phyloP scores from a whole-genome alignment of 2,113 vertebrate species.

The Meleagris gallopavo region DNA sequence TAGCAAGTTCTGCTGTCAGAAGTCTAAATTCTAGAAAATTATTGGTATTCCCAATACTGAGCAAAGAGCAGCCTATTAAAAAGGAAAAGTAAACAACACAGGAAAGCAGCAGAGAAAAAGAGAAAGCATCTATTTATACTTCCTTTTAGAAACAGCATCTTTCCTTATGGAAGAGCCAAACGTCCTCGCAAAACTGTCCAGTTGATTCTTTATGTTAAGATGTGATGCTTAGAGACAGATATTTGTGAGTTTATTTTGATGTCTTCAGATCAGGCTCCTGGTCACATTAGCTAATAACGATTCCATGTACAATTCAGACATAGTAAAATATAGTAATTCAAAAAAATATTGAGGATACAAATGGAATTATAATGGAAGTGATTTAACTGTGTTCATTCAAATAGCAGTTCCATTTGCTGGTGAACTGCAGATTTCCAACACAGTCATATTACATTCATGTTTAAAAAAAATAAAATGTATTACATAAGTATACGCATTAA shows the following conservation, averaged over 20 bases:
- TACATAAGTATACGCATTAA: neutral
- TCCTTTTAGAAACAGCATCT: neutral
- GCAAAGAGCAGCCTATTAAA: neutral
- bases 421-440: neutral
- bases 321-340: neutral
- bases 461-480: neutral
- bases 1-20: neutral
- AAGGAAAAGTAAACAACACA: accelerated
- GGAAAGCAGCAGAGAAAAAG: neutral
- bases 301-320: neutral
- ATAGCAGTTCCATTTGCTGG: neutral
- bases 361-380: neutral
- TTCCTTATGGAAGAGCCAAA: neutral
- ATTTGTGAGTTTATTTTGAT: neutral
- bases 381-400: neutral
- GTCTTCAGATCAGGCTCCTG: neutral
- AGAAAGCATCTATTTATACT: neutral
- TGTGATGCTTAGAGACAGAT: neutral
- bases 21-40: neutral
- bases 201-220: neutral
- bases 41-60: neutral
- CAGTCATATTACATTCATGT: accelerated
- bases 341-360: neutral
- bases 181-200: neutral
- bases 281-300: neutral